Percentiles rank a stretch among this genome's conserved stretches.
These are phyloP conservation scores for Conger conger DNA, from an alignment of 2,113 vertebrate genomes.

Conservation along the genomic window DNA sequence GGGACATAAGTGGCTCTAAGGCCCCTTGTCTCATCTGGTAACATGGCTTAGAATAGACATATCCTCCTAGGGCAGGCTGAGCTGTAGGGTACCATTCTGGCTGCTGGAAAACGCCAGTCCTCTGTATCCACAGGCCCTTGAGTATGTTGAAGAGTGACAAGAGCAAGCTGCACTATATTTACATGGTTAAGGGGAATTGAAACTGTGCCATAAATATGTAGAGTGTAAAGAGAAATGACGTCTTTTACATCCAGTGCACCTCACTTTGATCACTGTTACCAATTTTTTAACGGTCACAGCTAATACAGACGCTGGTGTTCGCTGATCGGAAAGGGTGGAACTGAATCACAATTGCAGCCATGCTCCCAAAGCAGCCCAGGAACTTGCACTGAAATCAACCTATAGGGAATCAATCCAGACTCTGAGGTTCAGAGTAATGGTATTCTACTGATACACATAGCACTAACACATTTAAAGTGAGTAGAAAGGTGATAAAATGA, in stretches of 20 bases:
- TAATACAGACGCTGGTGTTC: neutral
- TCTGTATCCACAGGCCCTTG: neutral
- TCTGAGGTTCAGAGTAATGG: slow-evolving; percentile 54
- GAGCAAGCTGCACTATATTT: neutral
- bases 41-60: slow-evolving; percentile 47
- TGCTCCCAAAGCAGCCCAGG: neutral
- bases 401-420: slow-evolving; percentile 66
- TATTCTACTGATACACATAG: slow-evolving; percentile 35
- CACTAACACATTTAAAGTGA: slow-evolving; percentile 37
- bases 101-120: slow-evolving; percentile 13
- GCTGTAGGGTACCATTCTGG: slow-evolving; percentile 28
- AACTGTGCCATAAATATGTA: neutral
- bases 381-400: slow-evolving; percentile 56
- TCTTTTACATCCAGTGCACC: neutral
- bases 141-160: neutral
- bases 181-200: neutral
- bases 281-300: neutral
- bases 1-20: slow-evolving; percentile 47
- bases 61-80: slow-evolving; percentile 51
- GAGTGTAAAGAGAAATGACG: neutral
- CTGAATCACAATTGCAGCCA: neutral
- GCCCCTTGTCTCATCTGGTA: slow-evolving; percentile 52
- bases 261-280: neutral
- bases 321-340: neutral
- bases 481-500: neutral